Base-by-base conservation (phyloP, 1,140 invertebrate genomes). In the Nephila pilipes region DNA sequence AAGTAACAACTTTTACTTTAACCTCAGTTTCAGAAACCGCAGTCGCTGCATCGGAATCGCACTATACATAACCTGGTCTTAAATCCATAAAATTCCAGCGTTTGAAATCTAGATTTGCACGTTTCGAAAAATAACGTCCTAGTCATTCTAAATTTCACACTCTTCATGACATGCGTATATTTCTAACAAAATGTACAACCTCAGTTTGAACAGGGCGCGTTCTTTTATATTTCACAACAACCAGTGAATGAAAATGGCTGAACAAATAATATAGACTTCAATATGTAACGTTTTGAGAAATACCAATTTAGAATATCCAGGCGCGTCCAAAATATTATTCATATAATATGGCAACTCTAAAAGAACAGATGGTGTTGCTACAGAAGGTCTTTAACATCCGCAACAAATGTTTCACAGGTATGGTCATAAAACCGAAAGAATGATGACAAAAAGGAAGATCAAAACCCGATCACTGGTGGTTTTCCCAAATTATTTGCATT, bases 331-430 rank as follows among this genome's bases (percentile, higher is more conserved):
- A 75, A 60, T 5, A 32, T 69, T 69, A 81, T 29, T 8, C 25
- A 25, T 32, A 16, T 4, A 32, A 4, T 2, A 18, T 69, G 60
- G 85, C 60, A 87, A 87, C 85, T 60, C 85, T 87, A 22, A 29
- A 46, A 0, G 38, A 87, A 87, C 85, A 87, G 85, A 87, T 87
- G 85, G 85, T 25, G 20, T 14, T 60, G 32, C 85, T 36, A 12
- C 16, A 36, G 58, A 32, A 38, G 55, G n/a, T 54, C 18, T 46
- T 20, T 20, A 75, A 38, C 57, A 38, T 38, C 32, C 32, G 60
- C 58, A 87, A 54, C 85, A 87, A 87, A 54, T 46, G 85, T 65
- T 69, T 63, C 85, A 54, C 16, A 75, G 65, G 65, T 36, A 69
- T 46, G 29, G 36, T 25, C 85, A 18, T 38, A 60, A 87, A 87